phyloP scores from a whole-genome alignment of 2,888 invertebrate species.

The Nymphalis urticae region DNA sequence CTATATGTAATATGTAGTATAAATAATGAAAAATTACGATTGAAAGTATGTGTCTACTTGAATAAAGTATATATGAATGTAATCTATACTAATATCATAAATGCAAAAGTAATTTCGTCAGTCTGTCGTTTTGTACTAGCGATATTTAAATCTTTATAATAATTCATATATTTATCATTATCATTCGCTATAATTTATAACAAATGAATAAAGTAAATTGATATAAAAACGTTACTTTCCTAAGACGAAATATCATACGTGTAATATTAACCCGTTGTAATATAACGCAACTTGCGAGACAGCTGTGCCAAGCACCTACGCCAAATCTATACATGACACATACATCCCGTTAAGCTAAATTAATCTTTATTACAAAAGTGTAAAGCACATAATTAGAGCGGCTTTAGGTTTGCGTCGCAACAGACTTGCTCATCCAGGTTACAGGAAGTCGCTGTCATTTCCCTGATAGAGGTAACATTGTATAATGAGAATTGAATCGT shows the following conservation, averaged over 20 bases:
- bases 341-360: conserved; percentile 15
- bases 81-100: too few relatives aligned
- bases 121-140: too few relatives aligned
- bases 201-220: neutral
- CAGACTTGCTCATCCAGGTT: conserved; percentile 35
- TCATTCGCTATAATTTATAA: neutral
- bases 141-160: too few relatives aligned
- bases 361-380: conserved; percentile 13
- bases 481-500: conserved; percentile 28
- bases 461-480: conserved; percentile 28
- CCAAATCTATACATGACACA: conserved; percentile 10
- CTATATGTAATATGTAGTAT: too few relatives aligned
- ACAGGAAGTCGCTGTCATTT: conserved; percentile 46
- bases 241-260: conserved; percentile 16
- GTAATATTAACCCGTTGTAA: conserved; percentile 28
- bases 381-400: conserved; percentile 16
- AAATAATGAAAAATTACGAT: too few relatives aligned
- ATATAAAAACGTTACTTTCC: conserved; percentile 7
- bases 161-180: too few relatives aligned
- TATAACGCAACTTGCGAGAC: conserved; percentile 38
- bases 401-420: neutral
- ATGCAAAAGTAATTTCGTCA: too few relatives aligned
- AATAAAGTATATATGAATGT: too few relatives aligned
- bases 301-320: conserved; percentile 40
- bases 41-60: too few relatives aligned